Base-by-base conservation (phyloP, 2,888 invertebrate genomes). In the Ryuthela nishihirai region DNA sequence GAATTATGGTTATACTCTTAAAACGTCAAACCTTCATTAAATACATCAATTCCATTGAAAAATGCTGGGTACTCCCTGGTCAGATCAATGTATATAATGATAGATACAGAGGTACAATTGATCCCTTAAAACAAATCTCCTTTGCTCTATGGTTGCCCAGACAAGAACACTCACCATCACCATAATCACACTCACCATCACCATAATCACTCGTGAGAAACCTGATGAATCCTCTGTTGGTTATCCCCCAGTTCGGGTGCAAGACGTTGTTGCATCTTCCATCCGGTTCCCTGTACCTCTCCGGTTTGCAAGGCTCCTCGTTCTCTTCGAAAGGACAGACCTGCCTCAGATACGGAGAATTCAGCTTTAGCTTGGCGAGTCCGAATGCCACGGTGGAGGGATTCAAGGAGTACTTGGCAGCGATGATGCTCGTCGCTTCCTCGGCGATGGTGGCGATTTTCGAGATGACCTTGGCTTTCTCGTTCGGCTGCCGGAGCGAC, bases 261-360 rank as follows among this genome's bases (percentile, higher is more conserved):
- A 88, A 79, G 2, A 91, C 85, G 72, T 92, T 92, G 75, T 92
- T 92, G 76, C 92, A 92, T 70, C 85, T 84, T 0, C 88, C 91
- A 38, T 85, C 85, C 0, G 85, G 81, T 60, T 84, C 83, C 45
- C 91, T 80, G 76, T 84, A 91, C 73, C 87, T 88, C 77, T 84
- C 73, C 1, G 77, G 75, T 64, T 75, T 75, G 62, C 77, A 77
- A n/a, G n/a, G n/a, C 46, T 79, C 79, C 45, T 75, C 74, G 52
- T 75, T 71, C 18, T 74, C 67, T 5, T 18, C 32, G 10, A 26
- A 18, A 0, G 75, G 75, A 59, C 78, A 78, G 45, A 70, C 66
- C 24, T 70, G 29, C n/a, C n/a, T n/a, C n/a, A n/a, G n/a, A n/a
- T n/a, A n/a, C n/a, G n/a, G n/a, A n/a, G n/a, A n/a, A n/a, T n/a